Percentiles rank a stretch among this genome's conserved stretches.
phyloP scores from a whole-genome alignment of 1,140 invertebrate genomes.

The Drosophila sproati region DNA sequence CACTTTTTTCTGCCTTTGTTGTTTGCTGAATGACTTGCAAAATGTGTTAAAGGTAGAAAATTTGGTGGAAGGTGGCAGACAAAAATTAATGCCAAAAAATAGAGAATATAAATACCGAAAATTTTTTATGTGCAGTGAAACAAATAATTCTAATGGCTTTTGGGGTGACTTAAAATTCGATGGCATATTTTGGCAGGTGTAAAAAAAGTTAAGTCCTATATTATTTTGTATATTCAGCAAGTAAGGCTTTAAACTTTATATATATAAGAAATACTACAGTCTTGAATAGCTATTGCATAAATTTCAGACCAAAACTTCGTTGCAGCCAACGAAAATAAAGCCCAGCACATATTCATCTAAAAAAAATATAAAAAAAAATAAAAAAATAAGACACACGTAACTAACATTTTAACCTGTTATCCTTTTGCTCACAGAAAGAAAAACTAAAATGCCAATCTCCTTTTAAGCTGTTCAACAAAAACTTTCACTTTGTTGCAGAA shows the following conservation, averaged over 20 bases:
- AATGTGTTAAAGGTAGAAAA: slow-evolving; percentile 31
- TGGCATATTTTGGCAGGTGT: background rate
- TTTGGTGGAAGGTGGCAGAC: slow-evolving; percentile 19
- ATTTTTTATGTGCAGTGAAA: slow-evolving; percentile 29
- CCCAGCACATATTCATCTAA: background rate
- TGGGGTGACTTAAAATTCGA: background rate
- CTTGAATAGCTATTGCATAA: background rate
- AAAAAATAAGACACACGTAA: slow-evolving; percentile 15
- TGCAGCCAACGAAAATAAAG: background rate
- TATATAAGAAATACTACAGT: no score
- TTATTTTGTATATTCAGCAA: background rate
- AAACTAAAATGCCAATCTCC: slow-evolving; percentile 65
- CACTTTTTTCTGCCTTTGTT: slow-evolving; percentile 35
- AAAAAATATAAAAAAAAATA: background rate
- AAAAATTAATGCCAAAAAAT: slow-evolving; percentile 16
- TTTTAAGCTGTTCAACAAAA: slow-evolving; percentile 77
- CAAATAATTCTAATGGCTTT: background rate
- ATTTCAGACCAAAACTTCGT: background rate
- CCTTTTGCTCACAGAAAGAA: slow-evolving; percentile 33
- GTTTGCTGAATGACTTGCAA: slow-evolving; percentile 42
- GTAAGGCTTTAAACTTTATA: background rate
- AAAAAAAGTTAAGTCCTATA: background rate
- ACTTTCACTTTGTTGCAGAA: slow-evolving; percentile 71
- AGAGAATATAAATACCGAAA: slow-evolving; percentile 16
- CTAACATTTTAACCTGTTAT: slow-evolving; percentile 45